Conservation (phyloP, 2,113 vertebrate genomes). For the Nothoprocta pentlandii region DNA sequence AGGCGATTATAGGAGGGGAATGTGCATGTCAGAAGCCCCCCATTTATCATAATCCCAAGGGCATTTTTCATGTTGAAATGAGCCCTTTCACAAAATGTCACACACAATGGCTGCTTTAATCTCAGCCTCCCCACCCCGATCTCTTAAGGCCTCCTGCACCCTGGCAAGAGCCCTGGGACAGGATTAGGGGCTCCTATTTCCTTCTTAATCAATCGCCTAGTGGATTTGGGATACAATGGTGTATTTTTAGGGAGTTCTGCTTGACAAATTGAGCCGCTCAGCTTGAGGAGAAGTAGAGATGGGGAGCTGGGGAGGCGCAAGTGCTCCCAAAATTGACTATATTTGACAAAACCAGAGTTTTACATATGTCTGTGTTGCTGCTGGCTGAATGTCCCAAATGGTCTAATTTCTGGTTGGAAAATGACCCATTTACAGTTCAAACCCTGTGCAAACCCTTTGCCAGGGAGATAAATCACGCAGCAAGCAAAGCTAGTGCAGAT, state of each 20-base stretch:
- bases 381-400: slow-evolving; percentile 10
- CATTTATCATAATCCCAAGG: slow-evolving; percentile 86
- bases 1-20: slow-evolving; percentile 73
- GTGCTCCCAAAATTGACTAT: not conserved
- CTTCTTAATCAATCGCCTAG: slow-evolving; percentile 60
- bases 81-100: slow-evolving; percentile 83
- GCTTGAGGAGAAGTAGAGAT: not conserved
- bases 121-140: slow-evolving; percentile 76
- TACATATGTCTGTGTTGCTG: not conserved
- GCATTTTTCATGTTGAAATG: slow-evolving; percentile 87
- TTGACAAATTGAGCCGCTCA: not conserved
- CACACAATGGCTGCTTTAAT: slow-evolving; percentile 83
- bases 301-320: not conserved
- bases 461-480: slow-evolving; percentile 36
- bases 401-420: slow-evolving; percentile 10
- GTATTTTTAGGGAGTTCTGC: slow-evolving; percentile 19
- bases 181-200: slow-evolving; percentile 74
- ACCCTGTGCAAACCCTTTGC: slow-evolving; percentile 23
- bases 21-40: slow-evolving; percentile 84
- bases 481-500: slow-evolving; percentile 22
- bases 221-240: slow-evolving; percentile 57
- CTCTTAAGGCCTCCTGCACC: slow-evolving; percentile 50
- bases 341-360: not conserved
- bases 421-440: slow-evolving; percentile 26
- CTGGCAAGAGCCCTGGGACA: slow-evolving; percentile 51